These are phyloP conservation scores for Poecilobothrus nobilitatus DNA, from an alignment of 2,888 invertebrate species.

Conservation along the genomic window DNA sequence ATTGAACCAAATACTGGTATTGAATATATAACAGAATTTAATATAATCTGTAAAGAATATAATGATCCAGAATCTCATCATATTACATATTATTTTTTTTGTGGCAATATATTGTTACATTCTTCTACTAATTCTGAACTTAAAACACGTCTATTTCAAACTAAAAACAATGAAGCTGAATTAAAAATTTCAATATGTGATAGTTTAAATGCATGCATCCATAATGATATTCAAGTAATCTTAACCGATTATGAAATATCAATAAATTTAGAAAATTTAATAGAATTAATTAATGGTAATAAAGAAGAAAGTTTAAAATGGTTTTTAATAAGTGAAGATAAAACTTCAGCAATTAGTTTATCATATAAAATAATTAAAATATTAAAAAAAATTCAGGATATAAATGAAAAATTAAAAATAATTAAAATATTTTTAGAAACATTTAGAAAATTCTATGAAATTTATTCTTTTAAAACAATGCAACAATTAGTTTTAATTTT, in stretches of 20 bases:
- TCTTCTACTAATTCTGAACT: constrained; percentile 11
- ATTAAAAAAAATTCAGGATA: background rate
- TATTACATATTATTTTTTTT: constrained; percentile 14
- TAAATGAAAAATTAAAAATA: background rate
- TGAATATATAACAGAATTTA: constrained; percentile 17
- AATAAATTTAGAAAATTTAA: background rate
- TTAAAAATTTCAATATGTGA: constrained; percentile 13
- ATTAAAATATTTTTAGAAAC: background rate
- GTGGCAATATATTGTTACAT: constrained; percentile 9
- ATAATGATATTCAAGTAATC: constrained; percentile 1
- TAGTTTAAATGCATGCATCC: constrained; percentile 7
- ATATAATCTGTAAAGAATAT: constrained; percentile 14
- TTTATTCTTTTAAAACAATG: background rate
- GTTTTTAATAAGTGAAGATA: background rate
- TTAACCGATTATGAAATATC: background rate
- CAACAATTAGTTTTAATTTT: background rate
- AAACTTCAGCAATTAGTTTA: background rate
- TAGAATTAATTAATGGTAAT: background rate
- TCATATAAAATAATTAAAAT: background rate
- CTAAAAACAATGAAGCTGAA: background rate
- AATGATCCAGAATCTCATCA: constrained; percentile 11
- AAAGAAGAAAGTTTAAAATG: background rate
- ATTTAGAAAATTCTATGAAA: background rate
- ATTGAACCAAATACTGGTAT: constrained; percentile 13
- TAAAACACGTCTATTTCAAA: constrained; percentile 11